Evolutionary conservation across 2,888 invertebrate genomes (phyloP).

Genomic region (Microctonus aethiopoides): DNA sequence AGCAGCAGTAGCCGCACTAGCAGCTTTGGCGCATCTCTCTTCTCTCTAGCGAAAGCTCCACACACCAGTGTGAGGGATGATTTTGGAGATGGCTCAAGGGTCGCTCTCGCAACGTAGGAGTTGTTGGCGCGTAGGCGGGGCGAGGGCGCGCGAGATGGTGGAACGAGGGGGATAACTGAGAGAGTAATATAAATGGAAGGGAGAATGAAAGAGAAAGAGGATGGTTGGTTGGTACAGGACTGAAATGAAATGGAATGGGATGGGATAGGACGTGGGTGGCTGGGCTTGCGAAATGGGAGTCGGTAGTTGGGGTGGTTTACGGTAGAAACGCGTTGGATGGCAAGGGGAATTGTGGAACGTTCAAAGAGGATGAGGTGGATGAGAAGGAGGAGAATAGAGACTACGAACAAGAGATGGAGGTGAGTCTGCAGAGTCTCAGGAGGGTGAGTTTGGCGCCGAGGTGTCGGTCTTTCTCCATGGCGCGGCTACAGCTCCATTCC

Average conservation of each 20-base stretch:
- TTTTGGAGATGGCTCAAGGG: slow-evolving; percentile 67
- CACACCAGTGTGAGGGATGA: slow-evolving; percentile 64
- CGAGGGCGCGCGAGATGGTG: slow-evolving; percentile 30
- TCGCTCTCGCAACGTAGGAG: slow-evolving; percentile 61
- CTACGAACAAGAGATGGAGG: slow-evolving; percentile 54
- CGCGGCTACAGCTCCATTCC: slow-evolving; percentile 43
- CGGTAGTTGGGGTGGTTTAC: slow-evolving; percentile 48
- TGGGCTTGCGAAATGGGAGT: slow-evolving; percentile 51
- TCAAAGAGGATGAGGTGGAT: slow-evolving; percentile 38
- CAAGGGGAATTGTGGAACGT: slow-evolving; percentile 30
- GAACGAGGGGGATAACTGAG: not conserved
- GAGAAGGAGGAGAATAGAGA: slow-evolving; percentile 27
- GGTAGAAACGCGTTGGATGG: slow-evolving; percentile 43
- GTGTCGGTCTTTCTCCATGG: slow-evolving; percentile 63
- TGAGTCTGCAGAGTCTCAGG: slow-evolving; percentile 65
- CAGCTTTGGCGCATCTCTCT: not conserved
- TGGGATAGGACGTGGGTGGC: slow-evolving; percentile 48
- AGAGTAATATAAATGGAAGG: slow-evolving; percentile 11
- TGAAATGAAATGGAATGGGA: slow-evolving; percentile 51
- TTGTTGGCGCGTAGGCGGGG: slow-evolving; percentile 50
- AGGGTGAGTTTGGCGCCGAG: slow-evolving; percentile 67
- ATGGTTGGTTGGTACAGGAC: slow-evolving; percentile 34
- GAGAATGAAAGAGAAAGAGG: slow-evolving; percentile 31
- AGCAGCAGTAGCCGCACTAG: not conserved
- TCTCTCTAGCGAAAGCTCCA: slow-evolving; percentile 46